Base-by-base conservation (phyloP, 2,888 invertebrate genomes). In the Chrysotoxum bicinctum region DNA sequence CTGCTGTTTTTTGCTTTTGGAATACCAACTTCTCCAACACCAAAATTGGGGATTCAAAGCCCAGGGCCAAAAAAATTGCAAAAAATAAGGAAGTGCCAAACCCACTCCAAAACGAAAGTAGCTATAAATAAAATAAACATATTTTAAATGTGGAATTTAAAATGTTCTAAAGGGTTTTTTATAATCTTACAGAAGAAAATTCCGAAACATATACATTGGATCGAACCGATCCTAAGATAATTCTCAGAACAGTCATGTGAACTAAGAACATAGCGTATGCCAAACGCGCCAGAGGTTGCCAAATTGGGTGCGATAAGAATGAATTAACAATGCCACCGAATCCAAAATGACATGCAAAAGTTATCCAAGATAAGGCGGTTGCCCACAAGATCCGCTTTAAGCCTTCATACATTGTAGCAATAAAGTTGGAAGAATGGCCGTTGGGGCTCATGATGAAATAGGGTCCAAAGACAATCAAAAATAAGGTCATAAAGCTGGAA, bases 261-360 rank as follows among this genome's bases (percentile, higher is more conserved):
- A 83, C 62, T 2, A 88, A 26, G 52, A 87, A 88, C 23, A 88
- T 60, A 8, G 75, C 26, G 45, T 87, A 88, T 0, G 81, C 78
- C n/a, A 88, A 35, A 23, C 87, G 70, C 16, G 77, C 80, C 0
- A 88, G 12, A 26, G 88, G 88, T 35, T 88, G 87, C 87, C 88
- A 88, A 12, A 82, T 45, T n/a, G 73, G 52, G 43, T 82, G 66
- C 1, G 87, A 80, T 7, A 88, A 58, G 62, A 88, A 50, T 30
- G 58, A 68, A 56, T 88, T 88, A 2, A 88, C 21, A 7, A 73
- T 56, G 16, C 87, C 87, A 2, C 88, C 88, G 52, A 85, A 81
- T 0, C 86, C 87, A 62, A 77, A 80, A 26, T 69, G 74, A 14
- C 88, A 88, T 10, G 87, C 84, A 58, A 88, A 88, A 23, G 88